phyloP scores from a whole-genome alignment of 2,888 invertebrate genomes.

The Melitaea athalia region DNA sequence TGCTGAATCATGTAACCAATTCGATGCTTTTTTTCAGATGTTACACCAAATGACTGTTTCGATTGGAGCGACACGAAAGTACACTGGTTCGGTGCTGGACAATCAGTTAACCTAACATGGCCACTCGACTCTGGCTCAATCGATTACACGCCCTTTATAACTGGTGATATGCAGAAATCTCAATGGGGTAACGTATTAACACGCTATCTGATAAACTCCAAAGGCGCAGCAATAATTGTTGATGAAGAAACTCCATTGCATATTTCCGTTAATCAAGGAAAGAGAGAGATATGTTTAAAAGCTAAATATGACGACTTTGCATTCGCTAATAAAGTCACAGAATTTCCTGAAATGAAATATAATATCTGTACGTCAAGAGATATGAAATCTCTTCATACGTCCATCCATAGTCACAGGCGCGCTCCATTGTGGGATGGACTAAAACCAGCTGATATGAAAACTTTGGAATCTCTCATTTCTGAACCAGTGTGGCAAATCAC shows the following conservation, averaged over 20 bases:
- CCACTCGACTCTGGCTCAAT: constrained; percentile 90
- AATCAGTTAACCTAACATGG: constrained; percentile 90
- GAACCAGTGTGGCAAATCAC: constrained; percentile 95
- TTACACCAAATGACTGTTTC: constrained; percentile 92
- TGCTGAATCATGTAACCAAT: background rate
- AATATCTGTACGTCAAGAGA: constrained; percentile 92
- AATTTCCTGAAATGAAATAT: constrained; percentile 89
- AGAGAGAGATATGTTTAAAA: constrained; percentile 88
- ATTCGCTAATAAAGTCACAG: constrained; percentile 86
- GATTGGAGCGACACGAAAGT: constrained; percentile 85
- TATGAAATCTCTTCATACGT: constrained; percentile 89
- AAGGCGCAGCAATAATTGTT: constrained; percentile 90
- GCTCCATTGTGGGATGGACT: constrained; percentile 91
- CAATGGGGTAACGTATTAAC: constrained; percentile 92
- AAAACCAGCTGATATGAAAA: constrained; percentile 88
- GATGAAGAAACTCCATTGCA: constrained; percentile 90
- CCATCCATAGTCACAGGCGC: constrained; percentile 86
- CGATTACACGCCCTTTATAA: constrained; percentile 90
- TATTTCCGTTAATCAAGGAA: constrained; percentile 86
- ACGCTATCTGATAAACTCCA: constrained; percentile 92
- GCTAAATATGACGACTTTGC: constrained; percentile 91
- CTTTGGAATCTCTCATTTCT: constrained; percentile 88
- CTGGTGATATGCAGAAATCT: constrained; percentile 87
- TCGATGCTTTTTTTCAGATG: constrained; percentile 53
- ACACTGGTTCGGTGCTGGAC: constrained; percentile 94